Percentiles rank a stretch among this genome's conserved stretches.
These are phyloP conservation scores for Furcula furcula DNA, from an alignment of 2,888 invertebrate species.

Conservation along the genomic window DNA sequence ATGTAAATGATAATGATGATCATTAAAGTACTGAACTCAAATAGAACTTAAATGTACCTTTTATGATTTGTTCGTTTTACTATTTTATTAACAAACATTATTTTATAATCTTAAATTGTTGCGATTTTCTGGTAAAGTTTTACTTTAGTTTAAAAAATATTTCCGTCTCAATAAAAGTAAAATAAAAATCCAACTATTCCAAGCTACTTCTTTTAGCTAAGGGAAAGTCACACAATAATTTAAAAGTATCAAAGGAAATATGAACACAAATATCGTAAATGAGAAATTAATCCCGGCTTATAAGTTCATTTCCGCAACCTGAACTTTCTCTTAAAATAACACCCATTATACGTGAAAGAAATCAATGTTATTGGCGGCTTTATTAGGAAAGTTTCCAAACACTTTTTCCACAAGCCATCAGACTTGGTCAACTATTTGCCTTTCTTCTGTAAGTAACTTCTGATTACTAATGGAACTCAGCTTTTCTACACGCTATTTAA, in stretches of 20 bases:
- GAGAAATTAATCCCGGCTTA: neutral
- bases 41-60: no score
- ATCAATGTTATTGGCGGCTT: conserved; percentile 36
- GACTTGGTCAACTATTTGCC: conserved; percentile 7
- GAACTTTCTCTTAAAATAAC: conserved; percentile 12
- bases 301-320: conserved; percentile 6
- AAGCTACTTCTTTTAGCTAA: no score
- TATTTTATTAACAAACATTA: no score
- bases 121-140: no score
- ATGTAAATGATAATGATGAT: no score
- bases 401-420: conserved; percentile 13
- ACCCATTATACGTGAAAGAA: conserved; percentile 25
- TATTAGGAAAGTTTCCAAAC: conserved; percentile 39
- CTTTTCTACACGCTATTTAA: neutral
- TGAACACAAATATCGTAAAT: neutral
- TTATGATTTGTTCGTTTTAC: no score
- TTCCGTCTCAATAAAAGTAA: no score
- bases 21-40: no score
- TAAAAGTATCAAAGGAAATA: neutral
- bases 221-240: no score
- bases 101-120: no score
- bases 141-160: no score
- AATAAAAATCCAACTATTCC: no score
- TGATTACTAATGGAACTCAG: neutral
- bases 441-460: conserved; percentile 1